Base-by-base conservation (phyloP, 2,888 invertebrate species). In the Drosophila histrio region DNA sequence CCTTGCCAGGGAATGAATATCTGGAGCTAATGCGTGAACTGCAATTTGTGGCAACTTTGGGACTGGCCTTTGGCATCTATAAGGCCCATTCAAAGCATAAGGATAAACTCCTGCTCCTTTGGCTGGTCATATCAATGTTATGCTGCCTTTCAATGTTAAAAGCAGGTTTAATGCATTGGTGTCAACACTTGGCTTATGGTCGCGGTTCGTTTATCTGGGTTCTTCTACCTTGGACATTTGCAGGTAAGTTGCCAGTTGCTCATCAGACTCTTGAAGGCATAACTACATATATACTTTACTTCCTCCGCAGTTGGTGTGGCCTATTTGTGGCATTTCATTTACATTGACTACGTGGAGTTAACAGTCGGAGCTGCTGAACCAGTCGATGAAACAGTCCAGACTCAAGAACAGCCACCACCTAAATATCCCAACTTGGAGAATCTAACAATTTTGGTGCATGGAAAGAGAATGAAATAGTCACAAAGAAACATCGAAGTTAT, bases 31-130 rank as follows among this genome's bases (percentile, higher is more conserved):
- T 72, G 17, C 61, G 71, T 0, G 4, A 38, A 2, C 19, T 46
- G 7, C 67, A 71, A n/a, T 56, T 72, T 43, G 13, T 41, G 9
- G 73, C 68, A 11, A 67, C 73, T n/a, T 5, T 62, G 38, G 36
- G 6, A 2, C 44, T 56, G 1, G 32, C 62, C 4, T 72, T 76
- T 28, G 72, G 72, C 1, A 36, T 58, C 9, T 26, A 67, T 1
- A 50, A 19, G 7, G 44, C 49, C 4, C 63, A 68, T 22, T 9
- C 17, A n/a, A 44, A 28, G 36, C 72, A 74, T 9, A 50, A 50
- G 30, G 11, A 28, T 34, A 68, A 50, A 4, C 41, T 75, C 7
- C 19, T 68, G 13, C 46, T 72, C 0, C 6, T 57, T 3, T 74
- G 74, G 74, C 30, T 74, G 30, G n/a, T 17, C 8, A 22, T 46